Percentiles rank a stretch among this genome's conserved stretches.
These are phyloP conservation scores for Spicauda simplicius DNA, from an alignment of 2,888 invertebrate species.

Conservation along the genomic window DNA sequence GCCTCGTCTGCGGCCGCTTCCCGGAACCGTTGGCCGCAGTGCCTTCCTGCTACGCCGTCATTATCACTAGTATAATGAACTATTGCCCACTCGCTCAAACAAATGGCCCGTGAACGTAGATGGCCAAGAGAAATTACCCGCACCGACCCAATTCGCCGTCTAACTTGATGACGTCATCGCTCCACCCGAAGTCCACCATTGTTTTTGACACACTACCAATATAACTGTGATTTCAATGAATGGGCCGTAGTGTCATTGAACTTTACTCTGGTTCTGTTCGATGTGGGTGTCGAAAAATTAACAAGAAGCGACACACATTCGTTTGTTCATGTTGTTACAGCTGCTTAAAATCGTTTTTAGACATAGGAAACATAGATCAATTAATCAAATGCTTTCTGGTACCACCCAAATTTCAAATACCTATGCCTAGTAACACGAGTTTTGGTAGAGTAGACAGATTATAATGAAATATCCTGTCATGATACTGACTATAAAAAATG, in stretches of 20 bases:
- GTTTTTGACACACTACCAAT: slow-evolving; percentile 67
- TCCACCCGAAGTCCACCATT: slow-evolving; percentile 66
- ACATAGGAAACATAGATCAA: slow-evolving; percentile 12
- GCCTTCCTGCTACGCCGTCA: slow-evolving; percentile 70
- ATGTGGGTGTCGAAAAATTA: slow-evolving; percentile 67
- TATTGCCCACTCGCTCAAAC: slow-evolving; percentile 45
- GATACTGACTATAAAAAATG: too few relatives aligned
- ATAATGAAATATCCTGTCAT: too few relatives aligned
- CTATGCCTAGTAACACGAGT: too few relatives aligned
- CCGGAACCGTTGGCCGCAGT: slow-evolving; percentile 73
- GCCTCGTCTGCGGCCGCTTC: slow-evolving; percentile 67
- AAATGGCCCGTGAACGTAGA: slow-evolving; percentile 42
- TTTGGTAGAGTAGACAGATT: slow-evolving; percentile 2
- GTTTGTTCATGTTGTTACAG: slow-evolving; percentile 23
- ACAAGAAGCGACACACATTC: slow-evolving; percentile 45
- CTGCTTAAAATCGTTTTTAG: slow-evolving; percentile 21
- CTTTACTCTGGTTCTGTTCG: slow-evolving; percentile 72
- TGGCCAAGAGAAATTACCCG: slow-evolving; percentile 45
- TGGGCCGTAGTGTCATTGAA: slow-evolving; percentile 75
- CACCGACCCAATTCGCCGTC: slow-evolving; percentile 57
- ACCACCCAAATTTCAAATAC: too few relatives aligned
- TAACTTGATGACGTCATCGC: slow-evolving; percentile 61
- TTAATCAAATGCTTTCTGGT: background rate
- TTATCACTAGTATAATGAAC: slow-evolving; percentile 68
- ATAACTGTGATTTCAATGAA: slow-evolving; percentile 74